Evolutionary conservation across 2,113 vertebrate species (phyloP), one percentile per base, ranked within the genome.

Genomic region (Cnemophilus loriae): DNA sequence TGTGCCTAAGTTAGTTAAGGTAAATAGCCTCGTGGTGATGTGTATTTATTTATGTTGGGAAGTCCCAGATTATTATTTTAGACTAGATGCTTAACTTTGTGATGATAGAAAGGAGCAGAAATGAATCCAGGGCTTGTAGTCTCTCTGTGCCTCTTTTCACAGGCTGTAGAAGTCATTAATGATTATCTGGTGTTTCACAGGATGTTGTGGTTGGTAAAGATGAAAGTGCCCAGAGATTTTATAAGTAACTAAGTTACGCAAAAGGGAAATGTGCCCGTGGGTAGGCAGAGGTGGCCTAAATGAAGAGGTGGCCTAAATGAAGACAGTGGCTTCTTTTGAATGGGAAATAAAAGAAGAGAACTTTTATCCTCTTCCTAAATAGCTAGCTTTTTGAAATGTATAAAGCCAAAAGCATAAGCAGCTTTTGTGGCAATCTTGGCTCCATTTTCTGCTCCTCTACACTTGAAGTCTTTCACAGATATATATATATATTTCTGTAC

Each of bases 161-260:
- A 8, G 26, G 41, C 76, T 83, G 50, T n/a, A n/a, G 28, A 77
- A 84, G 41, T 90, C 69, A 64, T 93, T 76, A 84, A 75, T 53
- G 60, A 81, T 94, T 89, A 71, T 87, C 73, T 90, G 28, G 69
- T 69, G 46, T 71, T 91, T 82, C 9, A 5, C 70, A 94, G 84
- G 94, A 82, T 97, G 73, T 75, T 91, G 87, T 95, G 87, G 74
- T 79, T 91, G 84, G 78, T 84, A 61, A 60, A 68, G 75, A 73
- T 68, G 53, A 41, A 95, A 89, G 35, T 84, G 37, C 37, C 33
- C 23, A 37, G 77, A 87, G 70, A 57, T 78, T 79, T 84, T 89
- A 10, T 82, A 60, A 90, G 39, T 68, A 70, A 83, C 71, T 33
- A 57, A 87, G 17, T 87, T 78, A 82, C 1, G 16, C 65, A 69